Base-by-base conservation (phyloP, 2,888 invertebrate genomes). In the Polydrusus cervinus region DNA sequence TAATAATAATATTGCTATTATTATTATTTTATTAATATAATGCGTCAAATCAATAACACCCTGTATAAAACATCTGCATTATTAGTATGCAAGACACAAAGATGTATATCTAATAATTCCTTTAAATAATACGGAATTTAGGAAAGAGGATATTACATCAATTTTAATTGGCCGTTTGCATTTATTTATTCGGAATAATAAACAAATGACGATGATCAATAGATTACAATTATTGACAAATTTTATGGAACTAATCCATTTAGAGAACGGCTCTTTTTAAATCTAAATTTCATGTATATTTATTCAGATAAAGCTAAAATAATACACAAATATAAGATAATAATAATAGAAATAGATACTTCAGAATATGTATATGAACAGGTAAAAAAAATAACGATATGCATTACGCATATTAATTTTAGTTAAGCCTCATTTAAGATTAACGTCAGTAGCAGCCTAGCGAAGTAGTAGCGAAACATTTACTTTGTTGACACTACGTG, bases 231-330 rank as follows among this genome's bases (percentile, higher is more conserved):
- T 51, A 25, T 51, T 51, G 51, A 51, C 51, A 51, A 51, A 51
- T 51, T 51, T 51, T 51, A 51, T 51, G 25, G 25, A 51, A 3
- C 51, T 51, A 51, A 51, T 51, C 51, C 11, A 25, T 25, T 51
- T 51, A 3, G 20, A 16, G n/a, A 1, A 51, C 25, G 25, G 20
- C 25, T 25, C 20, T 10, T 25, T 51, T 45, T 51, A 20, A 51
- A 25, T 51, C 14, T 3, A 51, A 51, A 51, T 51, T 25, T 25
- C 20, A 25, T 13, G 51, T 9, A 18, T 51, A 51, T 51, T 51
- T 51, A 51, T 25, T 13, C 51, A 13, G 13, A 45, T 40, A 2
- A 40, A 40, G 11, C 5, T 40, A 40, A 40, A 40, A 40, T 40
- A 40, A 25, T 25, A 25, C 3, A 25, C 25, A 25, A 25, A 25